Evolutionary conservation across 1,140 invertebrate species (phyloP), one percentile per base, ranked within the genome.

Genomic region (Venturia canescens): DNA sequence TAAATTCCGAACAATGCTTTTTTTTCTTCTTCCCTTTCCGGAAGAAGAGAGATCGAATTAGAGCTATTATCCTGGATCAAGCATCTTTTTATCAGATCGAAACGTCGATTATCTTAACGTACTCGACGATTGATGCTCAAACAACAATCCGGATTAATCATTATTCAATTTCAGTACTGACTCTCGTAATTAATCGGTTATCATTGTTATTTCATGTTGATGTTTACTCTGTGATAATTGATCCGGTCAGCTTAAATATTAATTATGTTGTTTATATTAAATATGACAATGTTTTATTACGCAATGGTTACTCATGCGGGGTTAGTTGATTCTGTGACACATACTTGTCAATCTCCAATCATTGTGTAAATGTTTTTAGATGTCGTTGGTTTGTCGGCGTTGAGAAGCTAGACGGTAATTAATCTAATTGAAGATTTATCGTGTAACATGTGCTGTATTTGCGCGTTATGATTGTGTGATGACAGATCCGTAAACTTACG

Each of bases 41-140:
- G 60, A 13, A 63, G 57, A 60, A 60, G 60, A 63, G 21, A 23
- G 60, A 63, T 63, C 50, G 60, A 26, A 23, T 57, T 57, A 26
- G 60, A 3, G 23, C 60, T 63, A n/a, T n/a, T 6, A 63, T 63
- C 60, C 9, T 6, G 23, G 23, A 63, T 63, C 60, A 63, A 63
- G 1, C 11, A 23, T 23, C 27, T 63, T 26, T 23, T 44, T 44
- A 44, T 44, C 3, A 44, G 38, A 63, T 63, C 3, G 23, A 23
- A 63, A 63, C 60, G 13, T 63, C n/a, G 23, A 63, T 63, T 63
- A 63, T 63, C 60, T 2, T 63, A 63, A 63, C 27, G 23, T 63
- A 27, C 60, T 63, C 27, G n/a, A 53, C n/a, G 50, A n/a, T 44
- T 44, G 38, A 63, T 63, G 11, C 23, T 23, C 5, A 0, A 63